Percentiles rank a stretch among this genome's conserved stretches.
Conservation (phyloP, 2,888 invertebrate genomes). For the Ectemnius lituratus region DNA sequence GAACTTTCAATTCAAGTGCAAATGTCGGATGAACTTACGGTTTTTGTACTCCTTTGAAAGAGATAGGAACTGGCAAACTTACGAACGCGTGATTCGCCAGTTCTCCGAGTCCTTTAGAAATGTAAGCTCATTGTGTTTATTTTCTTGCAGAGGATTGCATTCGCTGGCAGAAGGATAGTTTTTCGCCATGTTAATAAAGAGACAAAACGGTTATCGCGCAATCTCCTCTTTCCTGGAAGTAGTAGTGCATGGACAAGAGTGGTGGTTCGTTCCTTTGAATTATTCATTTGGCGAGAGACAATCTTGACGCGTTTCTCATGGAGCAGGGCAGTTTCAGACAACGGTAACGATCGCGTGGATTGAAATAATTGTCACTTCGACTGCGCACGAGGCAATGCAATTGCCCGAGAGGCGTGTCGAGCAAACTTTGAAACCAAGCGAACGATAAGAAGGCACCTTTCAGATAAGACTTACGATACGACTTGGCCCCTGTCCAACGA, state of each 20-base stretch:
- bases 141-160: no score
- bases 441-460: slow-evolving; percentile 48
- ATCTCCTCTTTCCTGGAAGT: not conserved
- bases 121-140: no score
- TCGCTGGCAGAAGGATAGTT: no score
- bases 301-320: slow-evolving; percentile 1
- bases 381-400: slow-evolving; percentile 50
- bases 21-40: not conserved
- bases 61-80: no score
- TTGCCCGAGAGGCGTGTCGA: slow-evolving; percentile 50
- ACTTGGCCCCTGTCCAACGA: slow-evolving; percentile 48
- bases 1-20: slow-evolving; percentile 27
- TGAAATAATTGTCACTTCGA: slow-evolving; percentile 52
- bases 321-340: slow-evolving; percentile 3
- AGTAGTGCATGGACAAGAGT: not conserved
- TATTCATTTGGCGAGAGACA: not conserved
- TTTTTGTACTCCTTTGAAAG: no score
- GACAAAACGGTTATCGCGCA: no score
- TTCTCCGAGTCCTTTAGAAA: no score
- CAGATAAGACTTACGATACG: slow-evolving; percentile 51
- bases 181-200: no score
- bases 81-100: no score
- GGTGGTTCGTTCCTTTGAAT: slow-evolving; percentile 1
- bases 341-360: slow-evolving; percentile 28
- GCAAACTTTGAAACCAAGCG: slow-evolving; percentile 47